Evolutionary conservation across 2,888 invertebrate genomes (phyloP), one percentile per base, ranked within the genome.

Genomic region (Drosophila merina): DNA sequence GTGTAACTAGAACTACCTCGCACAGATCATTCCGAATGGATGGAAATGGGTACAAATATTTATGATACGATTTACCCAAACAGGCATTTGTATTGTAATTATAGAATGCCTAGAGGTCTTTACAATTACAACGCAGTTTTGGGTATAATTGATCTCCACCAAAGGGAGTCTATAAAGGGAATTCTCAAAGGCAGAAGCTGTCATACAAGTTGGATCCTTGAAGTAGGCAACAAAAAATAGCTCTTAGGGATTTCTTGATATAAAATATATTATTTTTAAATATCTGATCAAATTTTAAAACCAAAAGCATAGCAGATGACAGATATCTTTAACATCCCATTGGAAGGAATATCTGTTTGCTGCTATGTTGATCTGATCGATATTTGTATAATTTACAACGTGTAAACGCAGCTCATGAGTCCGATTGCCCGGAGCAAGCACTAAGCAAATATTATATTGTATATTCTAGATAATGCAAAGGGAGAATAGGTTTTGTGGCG

Each of bases 11-110:
- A 40, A 14, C 50, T 55, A 12, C 50, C 31, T 33, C 45, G 59
- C 60, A 30, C 49, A 55, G 64, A 72, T 62, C 54, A 50, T n/a
- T 10, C 12, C n/a, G 42, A 60, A 49, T 20, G 42, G 51, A 49
- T 58, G 33, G 36, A 42, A 49, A 40, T 59, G 58, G 38, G 57
- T 51, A 49, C 69, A 62, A 45, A 57, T 75, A 79, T 83, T 88
- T 88, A 88, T 80, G 86, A 52, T 67, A 49, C 83, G 77, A 79
- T 83, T 86, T 75, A 69, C 55, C 54, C 81, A 77, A 73, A 77
- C 80, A 84, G 71, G 78, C 72, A 83, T 83, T 86, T 80, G 68
- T 76, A 81, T 86, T 78, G 76, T 84, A 84, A 84, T 88, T 84
- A 77, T 75, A 76, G 73, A 80, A 76, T 66, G 66, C 55, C 7